Evolutionary conservation across 2,888 invertebrate genomes (phyloP), one percentile per base, ranked within the genome.

Genomic region (Pachycephus smyrnensis): DNA sequence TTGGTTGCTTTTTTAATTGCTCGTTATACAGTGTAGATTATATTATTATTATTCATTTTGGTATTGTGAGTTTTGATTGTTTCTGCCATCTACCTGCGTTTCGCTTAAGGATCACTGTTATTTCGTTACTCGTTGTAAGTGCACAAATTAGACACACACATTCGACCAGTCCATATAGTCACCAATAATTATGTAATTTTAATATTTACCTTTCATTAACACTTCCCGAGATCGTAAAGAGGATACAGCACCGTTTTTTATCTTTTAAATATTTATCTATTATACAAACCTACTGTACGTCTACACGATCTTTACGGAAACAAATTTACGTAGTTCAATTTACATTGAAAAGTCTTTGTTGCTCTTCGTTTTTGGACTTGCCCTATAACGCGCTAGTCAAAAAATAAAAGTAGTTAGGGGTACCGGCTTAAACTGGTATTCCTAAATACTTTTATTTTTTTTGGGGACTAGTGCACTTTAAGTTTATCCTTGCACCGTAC

Each of bases 51-150:
- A 32, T 75, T 68, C 69, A 33, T 75, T 85, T 87, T 80, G 84
- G 81, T 86, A 82, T 81, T 84, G 77, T 84, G 83, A 86, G 84
- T 86, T 87, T 84, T 76, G 85, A 75, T 85, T 84, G 86, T 85
- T 85, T 87, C 84, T 86, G 86, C 87, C 84, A 85, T 84, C 81
- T 84, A 80, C 82, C 79, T 82, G 81, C 81, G 84, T 86, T 86
- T 86, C 82, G 55, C 55, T 55, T 55, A 55, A 23, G 23, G 23
- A 9, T 55, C 55, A 23, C 23, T 9, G 9, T 23, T 23, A 55
- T 55, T 55, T 55, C 9, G 9, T 55, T 55, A 23, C 23, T 55
- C 55, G 55, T 9, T 55, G 15, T 15, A 55, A 55, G 1, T 23
- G 6, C 55, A 55, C 23, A 23, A 55, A 55, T 55, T 55, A 55